These are phyloP conservation scores for Penelope pileata DNA, from an alignment of 2,113 vertebrate genomes.

Conservation along the genomic window DNA sequence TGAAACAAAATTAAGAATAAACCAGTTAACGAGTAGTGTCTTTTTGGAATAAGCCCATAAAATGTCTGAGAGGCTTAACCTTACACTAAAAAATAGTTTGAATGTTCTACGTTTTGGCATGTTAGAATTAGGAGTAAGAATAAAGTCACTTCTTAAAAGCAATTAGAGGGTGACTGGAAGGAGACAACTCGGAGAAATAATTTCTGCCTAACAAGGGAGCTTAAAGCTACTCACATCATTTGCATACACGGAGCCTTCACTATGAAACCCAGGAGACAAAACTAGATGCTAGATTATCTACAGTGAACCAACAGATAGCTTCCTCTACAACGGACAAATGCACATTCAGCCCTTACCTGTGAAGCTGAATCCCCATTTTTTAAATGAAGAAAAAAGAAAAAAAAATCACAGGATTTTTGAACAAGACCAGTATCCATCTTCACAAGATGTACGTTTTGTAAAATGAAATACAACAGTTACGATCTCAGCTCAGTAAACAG, in stretches of 20 bases:
- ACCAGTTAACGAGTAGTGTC: neutral
- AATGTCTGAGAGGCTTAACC: neutral
- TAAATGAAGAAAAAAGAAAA: neutral
- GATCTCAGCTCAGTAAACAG: neutral
- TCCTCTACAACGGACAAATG: neutral
- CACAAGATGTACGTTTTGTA: neutral
- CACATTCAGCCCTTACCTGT: neutral
- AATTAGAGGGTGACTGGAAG: neutral
- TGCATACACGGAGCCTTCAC: neutral
- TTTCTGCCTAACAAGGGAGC: neutral
- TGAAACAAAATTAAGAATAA: conserved; percentile 69
- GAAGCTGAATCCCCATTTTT: neutral
- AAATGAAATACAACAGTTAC: neutral
- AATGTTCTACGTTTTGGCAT: neutral
- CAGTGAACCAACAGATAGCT: neutral
- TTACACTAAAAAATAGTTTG: neutral
- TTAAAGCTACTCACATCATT: neutral
- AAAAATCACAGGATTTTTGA: neutral
- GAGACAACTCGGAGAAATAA: neutral
- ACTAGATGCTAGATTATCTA: neutral
- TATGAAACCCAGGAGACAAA: neutral
- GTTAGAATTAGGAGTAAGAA: neutral
- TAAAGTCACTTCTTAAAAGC: neutral
- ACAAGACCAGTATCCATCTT: neutral
- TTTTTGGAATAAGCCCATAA: neutral